Conservation (phyloP, 2,888 invertebrate species). For the Temnothorax rugatulus region DNA sequence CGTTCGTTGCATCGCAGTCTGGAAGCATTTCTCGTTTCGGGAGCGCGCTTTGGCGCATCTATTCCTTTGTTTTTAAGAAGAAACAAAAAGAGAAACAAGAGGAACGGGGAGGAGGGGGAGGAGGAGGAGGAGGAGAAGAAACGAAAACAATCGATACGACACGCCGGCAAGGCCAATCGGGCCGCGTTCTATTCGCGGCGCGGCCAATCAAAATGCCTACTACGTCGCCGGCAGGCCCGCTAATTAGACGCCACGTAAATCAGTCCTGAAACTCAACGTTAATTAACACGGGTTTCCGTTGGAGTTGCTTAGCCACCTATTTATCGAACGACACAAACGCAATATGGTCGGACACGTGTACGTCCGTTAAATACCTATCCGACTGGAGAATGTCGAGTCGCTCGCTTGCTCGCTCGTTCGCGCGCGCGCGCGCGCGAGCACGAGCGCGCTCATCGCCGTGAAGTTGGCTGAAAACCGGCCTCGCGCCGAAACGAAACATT, state of each 20-base stretch:
- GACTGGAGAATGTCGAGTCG: conserved; percentile 49
- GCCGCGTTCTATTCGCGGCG: conserved; percentile 79
- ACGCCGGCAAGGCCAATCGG: conserved; percentile 82
- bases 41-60: conserved; percentile 57
- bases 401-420: conserved; percentile 12
- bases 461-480: conserved; percentile 44
- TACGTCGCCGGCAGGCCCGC: conserved; percentile 85
- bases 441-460: background rate
- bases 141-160: conserved; percentile 80
- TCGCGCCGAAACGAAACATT: conserved; percentile 31
- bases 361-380: conserved; percentile 49
- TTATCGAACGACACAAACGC: conserved; percentile 82
- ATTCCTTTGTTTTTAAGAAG: conserved; percentile 70
- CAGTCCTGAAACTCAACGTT: conserved; percentile 86
- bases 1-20: background rate
- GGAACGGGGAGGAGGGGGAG: background rate
- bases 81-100: conserved; percentile 55
- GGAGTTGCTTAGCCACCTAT: conserved; percentile 84
- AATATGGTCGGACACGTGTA: conserved; percentile 67
- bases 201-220: conserved; percentile 86
- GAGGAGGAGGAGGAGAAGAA: conserved; percentile 63
- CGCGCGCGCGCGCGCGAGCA: conserved; percentile 1
- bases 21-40: conserved; percentile 45
- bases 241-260: conserved; percentile 86
- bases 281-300: conserved; percentile 85